Base-by-base conservation (phyloP, 2,888 invertebrate genomes). In the Chrysolina haemoptera region DNA sequence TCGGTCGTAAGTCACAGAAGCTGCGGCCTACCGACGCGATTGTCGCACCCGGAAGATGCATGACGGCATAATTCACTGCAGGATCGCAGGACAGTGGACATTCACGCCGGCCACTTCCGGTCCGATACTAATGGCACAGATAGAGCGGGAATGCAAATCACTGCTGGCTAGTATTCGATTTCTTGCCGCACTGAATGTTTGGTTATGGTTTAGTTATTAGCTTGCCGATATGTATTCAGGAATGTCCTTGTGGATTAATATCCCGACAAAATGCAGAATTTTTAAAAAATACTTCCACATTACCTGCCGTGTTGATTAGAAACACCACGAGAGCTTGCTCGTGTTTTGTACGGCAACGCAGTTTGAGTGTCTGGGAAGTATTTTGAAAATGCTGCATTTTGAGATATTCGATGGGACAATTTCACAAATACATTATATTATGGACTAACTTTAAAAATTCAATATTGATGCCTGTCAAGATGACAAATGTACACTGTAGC, bases 1-100 rank as follows among this genome's bases (percentile, higher is more conserved):
- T 74, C 74, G 81, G 75, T 78, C 81, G 79, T 82, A 82, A 81
- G 82, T 82, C 80, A 82, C 80, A 73, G 71, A 76, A 80, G 79
- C 79, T 53, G 62, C 22, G 46, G 46, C 59, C 27, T 16, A 35
- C 59, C 43, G 71, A 55, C 62, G 70, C 64, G 68, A 59, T 35
- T 63, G 69, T 50, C 63, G 50, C 68, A 50, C 69, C 65, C 73
- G 73, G 82, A 82, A 82, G 82, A 82, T 79, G 77, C 79, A 82
- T 80, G 81, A 82, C 78, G 78, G 77, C 79, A 81, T 80, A 82
- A 81, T 82, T 82, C 80, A 82, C 76, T 27, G 59, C 59, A 59
- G 59, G 59, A 59, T 22, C 50, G 67, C 70, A 62, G 75, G 78
- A 76, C 77, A 74, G 71, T 71, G 76, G 73, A 68, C 75, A 72